Percentiles rank a stretch among this genome's conserved stretches.
Evolutionary conservation across 2,113 vertebrate species (phyloP).

Genomic region (Microcebus ravelobensis): DNA sequence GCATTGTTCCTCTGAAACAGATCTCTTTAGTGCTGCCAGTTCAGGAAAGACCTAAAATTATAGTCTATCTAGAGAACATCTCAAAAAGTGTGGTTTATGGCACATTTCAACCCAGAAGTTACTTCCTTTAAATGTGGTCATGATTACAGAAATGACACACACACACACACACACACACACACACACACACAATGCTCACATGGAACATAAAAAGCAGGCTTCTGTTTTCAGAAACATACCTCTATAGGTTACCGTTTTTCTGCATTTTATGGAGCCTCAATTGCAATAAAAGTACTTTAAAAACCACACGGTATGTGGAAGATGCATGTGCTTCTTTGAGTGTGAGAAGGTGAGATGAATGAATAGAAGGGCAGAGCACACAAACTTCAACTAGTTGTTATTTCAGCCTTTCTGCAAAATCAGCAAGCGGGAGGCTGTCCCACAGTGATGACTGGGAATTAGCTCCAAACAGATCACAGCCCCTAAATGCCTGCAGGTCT

Average conservation of each 20-base stretch:
- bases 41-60: neutral
- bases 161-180: too few species aligned
- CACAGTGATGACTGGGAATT: accelerated
- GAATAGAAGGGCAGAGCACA: neutral
- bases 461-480: accelerated
- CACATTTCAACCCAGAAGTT: neutral
- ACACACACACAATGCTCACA: too few species aligned
- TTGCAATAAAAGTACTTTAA: neutral
- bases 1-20: neutral
- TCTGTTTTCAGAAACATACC: constrained; percentile 1
- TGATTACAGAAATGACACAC: neutral
- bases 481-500: neutral
- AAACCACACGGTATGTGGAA: neutral
- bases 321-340: neutral
- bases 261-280: constrained; percentile 19
- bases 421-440: neutral
- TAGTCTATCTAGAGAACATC: neutral
- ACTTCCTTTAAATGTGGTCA: neutral
- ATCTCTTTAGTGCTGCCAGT: neutral
- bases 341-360: neutral
- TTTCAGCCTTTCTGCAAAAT: neutral
- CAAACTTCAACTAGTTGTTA: neutral
- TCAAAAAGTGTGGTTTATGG: neutral
- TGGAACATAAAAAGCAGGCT: neutral
- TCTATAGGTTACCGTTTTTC: neutral